Evolutionary conservation across 2,888 invertebrate genomes (phyloP).

Genomic region (Torymus texanus): DNA sequence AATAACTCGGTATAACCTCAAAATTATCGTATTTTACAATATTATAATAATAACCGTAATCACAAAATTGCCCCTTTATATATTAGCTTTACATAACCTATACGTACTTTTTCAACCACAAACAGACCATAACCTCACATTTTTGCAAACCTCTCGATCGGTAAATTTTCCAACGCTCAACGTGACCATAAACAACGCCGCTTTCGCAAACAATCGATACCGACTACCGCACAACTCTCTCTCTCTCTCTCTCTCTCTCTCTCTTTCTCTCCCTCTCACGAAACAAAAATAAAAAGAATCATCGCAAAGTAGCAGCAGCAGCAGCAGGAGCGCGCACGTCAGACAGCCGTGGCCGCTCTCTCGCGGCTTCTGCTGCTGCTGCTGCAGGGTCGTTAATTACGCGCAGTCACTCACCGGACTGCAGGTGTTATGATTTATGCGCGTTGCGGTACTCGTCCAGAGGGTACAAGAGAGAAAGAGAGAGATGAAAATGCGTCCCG

Average conservation of each 20-base stretch:
- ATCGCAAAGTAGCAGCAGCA: not conserved
- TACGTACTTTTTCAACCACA: too few relatives aligned
- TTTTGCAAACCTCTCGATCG: too few relatives aligned
- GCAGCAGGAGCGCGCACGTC: too few relatives aligned
- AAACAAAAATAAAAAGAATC: not conserved
- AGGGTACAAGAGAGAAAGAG: not conserved
- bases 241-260: not conserved
- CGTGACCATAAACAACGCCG: too few relatives aligned
- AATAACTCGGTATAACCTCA: too few relatives aligned
- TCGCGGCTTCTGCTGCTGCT: slow-evolving; percentile 15
- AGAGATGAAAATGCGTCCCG: slow-evolving; percentile 43
- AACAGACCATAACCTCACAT: too few relatives aligned
- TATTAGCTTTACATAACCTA: too few relatives aligned
- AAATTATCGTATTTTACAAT: too few relatives aligned
- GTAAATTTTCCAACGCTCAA: too few relatives aligned
- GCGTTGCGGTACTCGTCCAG: slow-evolving; percentile 55
- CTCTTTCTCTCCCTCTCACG: not conserved
- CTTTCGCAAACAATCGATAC: too few relatives aligned
- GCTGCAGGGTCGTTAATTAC: slow-evolving; percentile 56
- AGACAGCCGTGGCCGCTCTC: not conserved
- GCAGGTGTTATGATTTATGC: slow-evolving; percentile 61
- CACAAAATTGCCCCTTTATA: too few relatives aligned
- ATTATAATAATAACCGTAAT: too few relatives aligned
- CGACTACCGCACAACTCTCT: not conserved
- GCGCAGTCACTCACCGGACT: slow-evolving; percentile 55